Percentiles rank a stretch among this genome's conserved stretches.
phyloP scores from a whole-genome alignment of 1,140 invertebrate species.

The Drosophila chauvacae region DNA sequence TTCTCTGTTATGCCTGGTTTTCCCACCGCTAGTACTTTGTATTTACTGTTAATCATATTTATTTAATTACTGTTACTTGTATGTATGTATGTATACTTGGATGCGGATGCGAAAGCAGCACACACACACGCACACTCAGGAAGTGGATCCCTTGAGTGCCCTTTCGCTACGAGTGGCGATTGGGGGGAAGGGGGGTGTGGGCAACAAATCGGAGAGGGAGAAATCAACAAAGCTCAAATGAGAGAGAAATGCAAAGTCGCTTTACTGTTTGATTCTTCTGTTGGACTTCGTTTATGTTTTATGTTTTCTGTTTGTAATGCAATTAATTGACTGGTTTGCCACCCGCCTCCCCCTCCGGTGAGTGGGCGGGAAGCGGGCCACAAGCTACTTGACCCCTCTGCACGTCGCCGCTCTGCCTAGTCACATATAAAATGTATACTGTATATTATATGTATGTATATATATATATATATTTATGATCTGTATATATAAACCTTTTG shows the following conservation, averaged over 20 bases:
- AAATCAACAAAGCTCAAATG: conserved; percentile 27
- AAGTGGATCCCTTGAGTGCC: conserved; percentile 1
- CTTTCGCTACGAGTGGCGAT: not conserved
- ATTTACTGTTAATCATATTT: conserved; percentile 31
- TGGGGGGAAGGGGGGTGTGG: not conserved
- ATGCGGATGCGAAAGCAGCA: conserved; percentile 18
- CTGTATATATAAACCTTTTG: conserved; percentile 63
- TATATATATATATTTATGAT: conserved; percentile 41
- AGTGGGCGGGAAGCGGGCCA: not conserved
- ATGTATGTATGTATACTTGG: conserved; percentile 28
- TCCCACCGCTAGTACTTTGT: conserved; percentile 45
- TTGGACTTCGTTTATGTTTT: conserved; percentile 12
- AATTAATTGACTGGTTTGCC: conserved; percentile 70
- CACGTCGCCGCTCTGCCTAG: conserved; percentile 10
- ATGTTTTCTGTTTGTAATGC: conserved; percentile 39
- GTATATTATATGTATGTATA: conserved; percentile 39
- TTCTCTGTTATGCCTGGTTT: conserved; percentile 13
- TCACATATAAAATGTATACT: conserved; percentile 46
- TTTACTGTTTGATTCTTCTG: conserved; percentile 8
- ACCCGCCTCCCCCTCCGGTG: conserved; percentile 13
- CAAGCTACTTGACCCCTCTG: conserved; percentile 19
- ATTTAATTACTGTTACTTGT: conserved; percentile 18
- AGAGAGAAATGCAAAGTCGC: conserved; percentile 30
- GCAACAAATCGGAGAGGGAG: conserved; percentile 29
- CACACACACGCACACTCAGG: not conserved